phyloP scores from a whole-genome alignment of 2,888 invertebrate species.

The Apamea epomidion region DNA sequence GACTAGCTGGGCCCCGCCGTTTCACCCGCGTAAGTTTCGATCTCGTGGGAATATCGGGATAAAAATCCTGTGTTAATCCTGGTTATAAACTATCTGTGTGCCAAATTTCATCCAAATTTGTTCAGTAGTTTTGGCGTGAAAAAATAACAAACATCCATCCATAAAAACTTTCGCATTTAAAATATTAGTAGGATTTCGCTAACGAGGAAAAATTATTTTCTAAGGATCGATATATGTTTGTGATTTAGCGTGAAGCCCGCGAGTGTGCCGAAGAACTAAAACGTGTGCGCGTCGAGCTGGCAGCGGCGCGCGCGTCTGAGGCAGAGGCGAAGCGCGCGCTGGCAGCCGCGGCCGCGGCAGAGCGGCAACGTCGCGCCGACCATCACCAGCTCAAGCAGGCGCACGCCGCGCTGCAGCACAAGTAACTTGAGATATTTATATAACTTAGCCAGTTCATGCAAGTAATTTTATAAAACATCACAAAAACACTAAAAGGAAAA shows the following conservation, averaged over 20 bases:
- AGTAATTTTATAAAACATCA: neutral
- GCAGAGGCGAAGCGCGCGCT: constrained; percentile 93
- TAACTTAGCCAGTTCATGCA: neutral
- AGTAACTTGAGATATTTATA: constrained; percentile 1
- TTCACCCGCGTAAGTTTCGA: too few species aligned
- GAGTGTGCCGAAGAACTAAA: constrained; percentile 89
- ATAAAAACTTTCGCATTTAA: too few species aligned
- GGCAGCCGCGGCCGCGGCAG: constrained; percentile 78
- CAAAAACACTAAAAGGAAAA: neutral
- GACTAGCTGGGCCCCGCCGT: too few species aligned
- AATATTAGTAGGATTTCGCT: too few species aligned
- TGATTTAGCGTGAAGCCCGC: constrained; percentile 81
- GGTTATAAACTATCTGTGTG: too few species aligned
- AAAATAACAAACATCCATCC: too few species aligned
- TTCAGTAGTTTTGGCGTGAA: too few species aligned
- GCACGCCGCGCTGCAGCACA: constrained; percentile 93
- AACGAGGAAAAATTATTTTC: too few species aligned
- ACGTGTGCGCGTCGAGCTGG: constrained; percentile 74
- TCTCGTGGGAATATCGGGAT: too few species aligned
- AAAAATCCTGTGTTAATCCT: too few species aligned
- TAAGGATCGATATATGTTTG: too few species aligned
- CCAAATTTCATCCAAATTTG: too few species aligned
- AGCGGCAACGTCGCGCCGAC: constrained; percentile 89
- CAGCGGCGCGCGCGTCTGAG: constrained; percentile 92
- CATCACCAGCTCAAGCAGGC: constrained; percentile 95